A percentile compares a stretch with the other conserved stretches of the same genome.
phyloP scores from a whole-genome alignment of 2,113 vertebrate genomes.

The Otis tarda region DNA sequence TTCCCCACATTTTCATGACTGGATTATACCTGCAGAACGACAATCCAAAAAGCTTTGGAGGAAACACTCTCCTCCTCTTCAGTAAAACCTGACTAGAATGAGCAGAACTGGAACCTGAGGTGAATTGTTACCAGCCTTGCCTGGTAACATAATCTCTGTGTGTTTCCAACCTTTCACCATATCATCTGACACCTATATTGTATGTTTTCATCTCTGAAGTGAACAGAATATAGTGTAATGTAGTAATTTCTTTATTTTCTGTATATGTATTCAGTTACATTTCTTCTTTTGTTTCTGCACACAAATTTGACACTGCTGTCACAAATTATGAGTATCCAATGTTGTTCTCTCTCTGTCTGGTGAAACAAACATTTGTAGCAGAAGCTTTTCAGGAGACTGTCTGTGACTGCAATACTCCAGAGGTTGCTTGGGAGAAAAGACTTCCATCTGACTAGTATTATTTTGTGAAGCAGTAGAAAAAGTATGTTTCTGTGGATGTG shows the following conservation, averaged over 20 bases:
- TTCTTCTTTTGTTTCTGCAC: neutral
- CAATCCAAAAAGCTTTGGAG: neutral
- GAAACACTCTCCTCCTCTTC: neutral
- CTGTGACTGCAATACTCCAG: neutral
- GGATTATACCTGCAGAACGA: neutral
- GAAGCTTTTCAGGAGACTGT: neutral
- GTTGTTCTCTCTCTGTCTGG: neutral
- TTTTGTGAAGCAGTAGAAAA: neutral
- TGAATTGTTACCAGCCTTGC: neutral
- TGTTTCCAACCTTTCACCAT: neutral
- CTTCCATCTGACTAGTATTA: neutral
- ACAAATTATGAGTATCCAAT: neutral
- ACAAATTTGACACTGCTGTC: neutral
- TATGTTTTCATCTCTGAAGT: neutral
- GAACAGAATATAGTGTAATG: neutral
- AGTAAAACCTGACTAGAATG: neutral
- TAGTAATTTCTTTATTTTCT: neutral
- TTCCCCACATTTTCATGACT: neutral
- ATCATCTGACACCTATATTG: neutral
- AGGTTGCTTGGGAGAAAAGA: neutral
- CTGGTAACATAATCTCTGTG: neutral
- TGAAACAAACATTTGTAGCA: neutral
- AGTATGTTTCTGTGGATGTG: neutral
- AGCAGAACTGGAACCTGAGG: neutral
- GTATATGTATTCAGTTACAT: neutral